Conservation (phyloP, 2,113 vertebrate species). For the Bostrychus sinensis region DNA sequence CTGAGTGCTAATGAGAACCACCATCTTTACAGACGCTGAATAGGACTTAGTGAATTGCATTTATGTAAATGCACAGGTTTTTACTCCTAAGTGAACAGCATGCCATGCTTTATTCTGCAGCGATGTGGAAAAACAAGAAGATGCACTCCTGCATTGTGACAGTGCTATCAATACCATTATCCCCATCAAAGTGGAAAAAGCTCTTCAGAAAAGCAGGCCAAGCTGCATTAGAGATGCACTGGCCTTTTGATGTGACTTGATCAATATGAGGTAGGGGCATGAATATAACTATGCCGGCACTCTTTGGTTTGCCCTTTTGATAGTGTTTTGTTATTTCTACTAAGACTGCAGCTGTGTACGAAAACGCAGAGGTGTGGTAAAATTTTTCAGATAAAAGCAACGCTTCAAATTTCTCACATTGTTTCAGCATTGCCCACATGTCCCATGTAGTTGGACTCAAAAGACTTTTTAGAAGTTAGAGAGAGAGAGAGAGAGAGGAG, state of each 20-base stretch:
- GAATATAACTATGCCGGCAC: conserved; percentile 72
- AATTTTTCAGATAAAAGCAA: conserved; percentile 47
- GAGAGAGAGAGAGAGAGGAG: conserved; percentile 21
- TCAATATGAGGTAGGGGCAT: conserved; percentile 80
- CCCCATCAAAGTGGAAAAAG: conserved; percentile 82
- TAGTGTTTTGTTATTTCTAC: conserved; percentile 75
- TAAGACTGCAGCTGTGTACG: conserved; percentile 52
- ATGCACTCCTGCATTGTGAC: conserved; percentile 80
- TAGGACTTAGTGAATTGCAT: conserved; percentile 74
- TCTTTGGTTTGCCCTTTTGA: conserved; percentile 78
- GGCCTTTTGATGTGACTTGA: conserved; percentile 82
- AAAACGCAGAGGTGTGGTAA: conserved; percentile 44
- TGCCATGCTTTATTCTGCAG: conserved; percentile 73
- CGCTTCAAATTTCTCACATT: conserved; percentile 45
- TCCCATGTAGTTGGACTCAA: conserved; percentile 21
- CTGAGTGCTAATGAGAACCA: conserved; percentile 79
- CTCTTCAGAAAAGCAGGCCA: conserved; percentile 79
- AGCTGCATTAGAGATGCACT: conserved; percentile 79
- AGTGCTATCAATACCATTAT: conserved; percentile 84
- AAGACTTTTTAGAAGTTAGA: conserved; percentile 62
- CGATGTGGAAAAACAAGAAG: conserved; percentile 74
- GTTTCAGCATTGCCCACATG: conserved; percentile 46
- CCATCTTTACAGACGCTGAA: conserved; percentile 73
- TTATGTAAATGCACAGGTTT: conserved; percentile 80
- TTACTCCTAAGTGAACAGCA: conserved; percentile 75